Evolutionary conservation across 2,888 invertebrate genomes (phyloP).

Genomic region (Polietes domitor): DNA sequence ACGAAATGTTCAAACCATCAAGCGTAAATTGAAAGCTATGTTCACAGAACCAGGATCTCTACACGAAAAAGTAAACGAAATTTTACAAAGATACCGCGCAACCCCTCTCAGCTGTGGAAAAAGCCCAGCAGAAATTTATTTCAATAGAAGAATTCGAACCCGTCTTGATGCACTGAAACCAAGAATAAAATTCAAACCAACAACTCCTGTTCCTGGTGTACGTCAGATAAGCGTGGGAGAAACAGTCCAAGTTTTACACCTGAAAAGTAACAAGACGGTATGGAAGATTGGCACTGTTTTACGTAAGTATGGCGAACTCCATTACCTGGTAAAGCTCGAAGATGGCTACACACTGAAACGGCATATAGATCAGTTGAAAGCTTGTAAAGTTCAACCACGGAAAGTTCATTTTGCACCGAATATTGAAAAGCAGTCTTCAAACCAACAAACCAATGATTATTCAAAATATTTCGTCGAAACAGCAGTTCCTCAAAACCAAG

Average conservation of each 20-base stretch:
- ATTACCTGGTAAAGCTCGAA: background rate
- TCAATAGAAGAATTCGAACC: constrained; percentile 54
- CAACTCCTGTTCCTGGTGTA: constrained; percentile 39
- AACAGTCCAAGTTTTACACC: background rate
- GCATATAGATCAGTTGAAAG: constrained; percentile 13
- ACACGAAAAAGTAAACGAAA: constrained; percentile 48
- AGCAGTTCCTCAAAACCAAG: background rate
- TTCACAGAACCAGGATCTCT: constrained; percentile 42
- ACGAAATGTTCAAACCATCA: constrained; percentile 54
- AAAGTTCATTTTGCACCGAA: constrained; percentile 23
- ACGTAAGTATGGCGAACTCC: background rate
- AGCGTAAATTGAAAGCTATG: constrained; percentile 58
- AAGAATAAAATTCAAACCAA: constrained; percentile 1
- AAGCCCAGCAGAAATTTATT: constrained; percentile 55
- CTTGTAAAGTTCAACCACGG: background rate
- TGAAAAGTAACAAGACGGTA: constrained; percentile 23
- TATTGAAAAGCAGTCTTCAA: background rate
- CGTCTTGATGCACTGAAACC: constrained; percentile 51
- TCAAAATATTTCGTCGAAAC: background rate
- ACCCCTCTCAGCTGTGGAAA: constrained; percentile 51
- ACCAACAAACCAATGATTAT: background rate
- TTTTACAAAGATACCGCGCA: constrained; percentile 54
- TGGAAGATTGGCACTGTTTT: background rate
- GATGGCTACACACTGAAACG: background rate
- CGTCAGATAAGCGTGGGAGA: background rate